Conservation (phyloP, 1,140 invertebrate species). For the Drosophila obscura region DNA sequence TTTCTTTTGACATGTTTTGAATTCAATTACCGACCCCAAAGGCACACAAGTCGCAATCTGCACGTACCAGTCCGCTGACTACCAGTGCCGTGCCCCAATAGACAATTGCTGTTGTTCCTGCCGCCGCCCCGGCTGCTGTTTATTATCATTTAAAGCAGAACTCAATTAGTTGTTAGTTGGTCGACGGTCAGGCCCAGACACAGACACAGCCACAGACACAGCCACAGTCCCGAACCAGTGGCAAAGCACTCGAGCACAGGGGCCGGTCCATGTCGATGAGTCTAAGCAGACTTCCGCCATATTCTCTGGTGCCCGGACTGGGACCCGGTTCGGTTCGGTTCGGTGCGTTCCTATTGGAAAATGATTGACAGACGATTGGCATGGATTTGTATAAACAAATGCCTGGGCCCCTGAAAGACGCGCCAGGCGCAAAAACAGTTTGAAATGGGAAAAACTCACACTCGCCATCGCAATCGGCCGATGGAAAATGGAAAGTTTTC, state of each 20-base stretch:
- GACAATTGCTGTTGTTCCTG: slow-evolving; percentile 12
- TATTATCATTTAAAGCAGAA: slow-evolving; percentile 75
- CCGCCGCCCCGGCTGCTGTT: slow-evolving; percentile 47
- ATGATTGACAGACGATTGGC: slow-evolving; percentile 84
- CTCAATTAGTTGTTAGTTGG: slow-evolving; percentile 65
- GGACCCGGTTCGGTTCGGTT: slow-evolving; percentile 2
- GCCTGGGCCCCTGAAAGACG: slow-evolving; percentile 19
- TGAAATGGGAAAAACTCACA: slow-evolving; percentile 43
- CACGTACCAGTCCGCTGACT: slow-evolving; percentile 8
- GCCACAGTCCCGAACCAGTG: neutral
- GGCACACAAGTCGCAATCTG: slow-evolving; percentile 26
- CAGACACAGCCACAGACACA: neutral
- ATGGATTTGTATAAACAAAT: slow-evolving; percentile 79
- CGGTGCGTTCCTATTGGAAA: slow-evolving; percentile 61
- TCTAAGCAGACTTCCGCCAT: slow-evolving; percentile 83
- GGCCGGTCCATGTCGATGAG: slow-evolving; percentile 44
- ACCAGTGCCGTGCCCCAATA: neutral
- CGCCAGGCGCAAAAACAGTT: slow-evolving; percentile 50
- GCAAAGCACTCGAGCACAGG: slow-evolving; percentile 22
- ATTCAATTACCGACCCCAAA: slow-evolving; percentile 72
- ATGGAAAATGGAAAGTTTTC: slow-evolving; percentile 73
- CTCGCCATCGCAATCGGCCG: slow-evolving; percentile 19
- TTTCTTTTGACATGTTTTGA: slow-evolving; percentile 80
- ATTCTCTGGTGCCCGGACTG: slow-evolving; percentile 15
- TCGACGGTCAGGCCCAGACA: slow-evolving; percentile 7